A percentile compares a stretch with the other conserved stretches of the same genome.
These are phyloP conservation scores for Caenorhabditis brenneri DNA, from an alignment of 1,140 invertebrate species.

Conservation along the genomic window DNA sequence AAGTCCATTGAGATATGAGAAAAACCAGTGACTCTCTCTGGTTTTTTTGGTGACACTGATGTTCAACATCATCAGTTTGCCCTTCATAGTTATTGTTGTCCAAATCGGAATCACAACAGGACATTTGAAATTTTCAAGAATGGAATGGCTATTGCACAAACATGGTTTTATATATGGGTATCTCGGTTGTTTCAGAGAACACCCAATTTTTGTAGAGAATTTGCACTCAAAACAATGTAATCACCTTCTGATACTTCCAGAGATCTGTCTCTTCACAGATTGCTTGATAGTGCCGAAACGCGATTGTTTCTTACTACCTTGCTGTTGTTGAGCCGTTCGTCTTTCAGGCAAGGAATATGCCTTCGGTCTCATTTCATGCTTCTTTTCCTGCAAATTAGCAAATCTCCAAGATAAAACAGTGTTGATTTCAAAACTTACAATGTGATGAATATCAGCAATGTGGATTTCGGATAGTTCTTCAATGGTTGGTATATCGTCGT, in stretches of 20 bases:
- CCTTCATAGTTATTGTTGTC: background rate
- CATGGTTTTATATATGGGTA: background rate
- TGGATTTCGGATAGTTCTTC: slow-evolving; percentile 26
- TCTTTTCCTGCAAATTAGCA: background rate
- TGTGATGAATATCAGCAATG: slow-evolving; percentile 15
- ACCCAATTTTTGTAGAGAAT: background rate
- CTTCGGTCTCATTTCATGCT: slow-evolving; percentile 17
- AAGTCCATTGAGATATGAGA: background rate
- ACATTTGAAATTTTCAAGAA: background rate
- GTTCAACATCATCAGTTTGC: background rate
- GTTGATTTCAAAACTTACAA: slow-evolving; percentile 11
- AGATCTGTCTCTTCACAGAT: background rate
- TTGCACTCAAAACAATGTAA: background rate
- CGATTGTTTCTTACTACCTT: slow-evolving; percentile 13
- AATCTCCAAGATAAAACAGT: background rate
- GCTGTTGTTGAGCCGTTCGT: slow-evolving; percentile 12
- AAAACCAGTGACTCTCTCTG: background rate
- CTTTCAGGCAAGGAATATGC: slow-evolving; percentile 8
- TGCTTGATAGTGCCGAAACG: slow-evolving; percentile 31
- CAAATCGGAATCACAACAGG: background rate
- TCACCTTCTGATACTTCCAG: background rate
- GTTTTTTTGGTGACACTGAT: background rate
- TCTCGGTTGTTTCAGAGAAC: background rate
- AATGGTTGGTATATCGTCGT: slow-evolving; percentile 21
- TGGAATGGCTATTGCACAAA: background rate